These are phyloP conservation scores for Gobio gobio DNA, from an alignment of 2,113 vertebrate species.

Conservation along the genomic window DNA sequence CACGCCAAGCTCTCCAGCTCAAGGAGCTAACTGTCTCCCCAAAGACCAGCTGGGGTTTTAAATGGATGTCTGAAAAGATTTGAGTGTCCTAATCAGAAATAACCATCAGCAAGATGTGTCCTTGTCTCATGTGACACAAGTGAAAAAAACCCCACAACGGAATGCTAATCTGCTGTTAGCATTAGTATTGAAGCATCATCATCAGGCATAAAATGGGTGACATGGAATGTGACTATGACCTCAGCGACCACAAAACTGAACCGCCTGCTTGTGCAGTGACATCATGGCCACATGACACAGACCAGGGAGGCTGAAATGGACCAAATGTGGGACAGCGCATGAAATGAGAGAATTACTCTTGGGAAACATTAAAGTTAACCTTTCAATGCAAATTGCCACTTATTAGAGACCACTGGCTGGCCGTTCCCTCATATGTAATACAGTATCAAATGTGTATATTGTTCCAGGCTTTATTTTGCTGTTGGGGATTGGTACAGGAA, in stretches of 20 bases:
- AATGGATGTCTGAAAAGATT: slow-evolving; percentile 27
- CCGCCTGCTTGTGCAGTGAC: slow-evolving; percentile 51
- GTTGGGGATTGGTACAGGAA: neutral
- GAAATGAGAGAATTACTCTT: slow-evolving; percentile 26
- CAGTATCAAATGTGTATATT: neutral
- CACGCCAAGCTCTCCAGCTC: slow-evolving; percentile 15
- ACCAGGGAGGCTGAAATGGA: slow-evolving; percentile 15
- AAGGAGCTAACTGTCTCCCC: slow-evolving; percentile 44
- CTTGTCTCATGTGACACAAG: slow-evolving; percentile 11
- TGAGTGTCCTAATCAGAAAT: slow-evolving; percentile 16
- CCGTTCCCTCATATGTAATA: neutral
- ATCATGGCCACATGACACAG: slow-evolving; percentile 54
- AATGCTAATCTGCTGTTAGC: slow-evolving; percentile 11
- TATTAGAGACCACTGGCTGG: neutral
- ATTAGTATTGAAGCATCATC: slow-evolving; percentile 23
- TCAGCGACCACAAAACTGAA: slow-evolving; percentile 38
- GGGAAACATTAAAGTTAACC: slow-evolving; percentile 23
- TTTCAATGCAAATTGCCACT: neutral
- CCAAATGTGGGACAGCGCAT: slow-evolving; percentile 17
- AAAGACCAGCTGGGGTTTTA: neutral
- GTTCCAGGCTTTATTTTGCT: neutral
- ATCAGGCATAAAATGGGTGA: slow-evolving; percentile 29
- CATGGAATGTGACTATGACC: slow-evolving; percentile 23
- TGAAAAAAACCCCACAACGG: neutral
- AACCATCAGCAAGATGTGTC: neutral